These are phyloP conservation scores for Tholera decimalis DNA, from an alignment of 2,888 invertebrate species.

Conservation along the genomic window DNA sequence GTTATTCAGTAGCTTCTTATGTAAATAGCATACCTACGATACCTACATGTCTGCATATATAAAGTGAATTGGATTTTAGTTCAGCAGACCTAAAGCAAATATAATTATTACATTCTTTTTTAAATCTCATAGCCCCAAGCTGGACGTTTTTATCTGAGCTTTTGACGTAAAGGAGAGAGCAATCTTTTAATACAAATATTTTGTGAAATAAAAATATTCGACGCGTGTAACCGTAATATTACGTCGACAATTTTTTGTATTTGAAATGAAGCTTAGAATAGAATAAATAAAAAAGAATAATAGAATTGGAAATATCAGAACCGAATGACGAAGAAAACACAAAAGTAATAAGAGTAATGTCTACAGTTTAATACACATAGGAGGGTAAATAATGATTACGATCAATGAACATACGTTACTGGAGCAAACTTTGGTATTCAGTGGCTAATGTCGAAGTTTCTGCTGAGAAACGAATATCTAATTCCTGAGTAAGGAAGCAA, in stretches of 20 bases:
- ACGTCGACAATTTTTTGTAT: background rate
- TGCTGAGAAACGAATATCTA: slow-evolving; percentile 81
- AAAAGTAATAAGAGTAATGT: slow-evolving; percentile 17
- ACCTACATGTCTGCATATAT: slow-evolving; percentile 60
- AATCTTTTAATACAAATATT: slow-evolving; percentile 24
- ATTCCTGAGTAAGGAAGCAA: slow-evolving; percentile 82
- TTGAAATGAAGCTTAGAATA: slow-evolving; percentile 9
- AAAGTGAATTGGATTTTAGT: slow-evolving; percentile 68
- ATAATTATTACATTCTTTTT: slow-evolving; percentile 63
- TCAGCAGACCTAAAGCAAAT: slow-evolving; percentile 46
- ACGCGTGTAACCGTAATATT: background rate
- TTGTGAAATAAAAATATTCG: slow-evolving; percentile 8
- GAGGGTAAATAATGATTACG: slow-evolving; percentile 58
- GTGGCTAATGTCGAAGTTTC: slow-evolving; percentile 72
- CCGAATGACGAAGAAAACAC: slow-evolving; percentile 24
- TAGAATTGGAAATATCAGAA: slow-evolving; percentile 11
- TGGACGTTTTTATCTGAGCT: slow-evolving; percentile 23
- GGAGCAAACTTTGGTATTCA: slow-evolving; percentile 67
- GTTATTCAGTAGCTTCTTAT: slow-evolving; percentile 35
- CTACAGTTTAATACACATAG: slow-evolving; percentile 21
- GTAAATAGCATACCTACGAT: slow-evolving; percentile 49
- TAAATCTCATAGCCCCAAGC: slow-evolving; percentile 38
- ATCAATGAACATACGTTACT: slow-evolving; percentile 55
- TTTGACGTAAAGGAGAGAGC: slow-evolving; percentile 25
- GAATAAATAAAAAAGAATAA: too few species aligned